These are phyloP conservation scores for Megaceryle maxima DNA, from an alignment of 2,113 vertebrate genomes.

Conservation along the genomic window DNA sequence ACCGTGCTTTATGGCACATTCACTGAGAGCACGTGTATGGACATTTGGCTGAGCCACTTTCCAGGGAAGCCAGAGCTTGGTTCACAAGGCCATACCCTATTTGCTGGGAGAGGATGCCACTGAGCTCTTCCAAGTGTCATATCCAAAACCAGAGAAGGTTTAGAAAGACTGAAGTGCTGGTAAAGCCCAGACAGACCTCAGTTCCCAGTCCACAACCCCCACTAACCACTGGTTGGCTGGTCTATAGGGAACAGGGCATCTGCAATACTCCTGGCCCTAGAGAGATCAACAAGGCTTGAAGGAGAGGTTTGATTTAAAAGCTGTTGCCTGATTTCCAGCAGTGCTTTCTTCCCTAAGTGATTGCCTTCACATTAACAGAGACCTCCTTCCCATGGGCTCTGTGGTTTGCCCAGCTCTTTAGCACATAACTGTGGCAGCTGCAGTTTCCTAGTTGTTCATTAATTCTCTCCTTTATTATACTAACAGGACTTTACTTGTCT, in stretches of 20 bases:
- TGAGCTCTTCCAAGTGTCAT: not conserved
- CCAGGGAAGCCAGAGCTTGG: not conserved
- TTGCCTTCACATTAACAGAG: not conserved
- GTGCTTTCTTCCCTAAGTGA: not conserved
- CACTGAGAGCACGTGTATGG: rapidly evolving
- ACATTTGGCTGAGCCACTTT: not conserved
- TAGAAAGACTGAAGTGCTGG: not conserved
- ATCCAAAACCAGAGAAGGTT: not conserved
- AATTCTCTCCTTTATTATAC: slow-evolving; percentile 24
- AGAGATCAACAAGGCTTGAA: not conserved
- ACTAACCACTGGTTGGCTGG: not conserved
- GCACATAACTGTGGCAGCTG: not conserved
- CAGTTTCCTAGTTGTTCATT: slow-evolving; percentile 30
- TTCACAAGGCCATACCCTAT: not conserved
- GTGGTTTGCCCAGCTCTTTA: not conserved
- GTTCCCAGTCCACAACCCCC: not conserved
- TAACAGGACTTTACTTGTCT: slow-evolving; percentile 38
- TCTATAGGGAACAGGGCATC: not conserved
- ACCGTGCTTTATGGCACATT: not conserved
- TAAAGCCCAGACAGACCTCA: not conserved
- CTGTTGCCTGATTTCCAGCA: not conserved
- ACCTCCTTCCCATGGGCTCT: slow-evolving; percentile 2
- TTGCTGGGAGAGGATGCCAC: not conserved
- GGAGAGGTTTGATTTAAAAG: not conserved
- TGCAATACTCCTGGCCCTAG: not conserved